Conservation (phyloP, 2,888 invertebrate genomes). For the Venusia cambrica region DNA sequence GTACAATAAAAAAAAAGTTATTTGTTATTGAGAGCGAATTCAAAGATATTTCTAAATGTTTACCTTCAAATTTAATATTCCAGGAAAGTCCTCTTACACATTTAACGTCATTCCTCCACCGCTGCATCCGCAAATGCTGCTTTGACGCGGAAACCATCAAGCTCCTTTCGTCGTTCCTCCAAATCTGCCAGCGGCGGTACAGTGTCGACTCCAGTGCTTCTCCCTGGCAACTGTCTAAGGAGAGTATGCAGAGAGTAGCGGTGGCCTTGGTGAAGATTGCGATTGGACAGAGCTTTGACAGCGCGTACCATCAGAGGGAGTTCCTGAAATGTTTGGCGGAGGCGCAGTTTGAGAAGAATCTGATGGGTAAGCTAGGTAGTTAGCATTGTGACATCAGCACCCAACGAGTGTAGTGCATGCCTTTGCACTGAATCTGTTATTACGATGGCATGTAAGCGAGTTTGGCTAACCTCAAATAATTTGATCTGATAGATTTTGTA, state of each 20-base stretch:
- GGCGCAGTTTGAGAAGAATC: conserved; percentile 79
- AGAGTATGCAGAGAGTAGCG: conserved; percentile 78
- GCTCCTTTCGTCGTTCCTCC: conserved; percentile 55
- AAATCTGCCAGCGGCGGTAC: conserved; percentile 61
- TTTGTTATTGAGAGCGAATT: too few species aligned
- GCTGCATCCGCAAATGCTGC: conserved; percentile 67
- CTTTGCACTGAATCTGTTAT: too few species aligned
- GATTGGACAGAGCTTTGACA: conserved; percentile 82
- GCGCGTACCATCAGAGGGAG: conserved; percentile 82
- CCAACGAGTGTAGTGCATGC: too few species aligned
- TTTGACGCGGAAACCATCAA: conserved; percentile 69
- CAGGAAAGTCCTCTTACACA: conserved; percentile 84
- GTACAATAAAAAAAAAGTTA: too few species aligned
- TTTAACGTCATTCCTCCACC: conserved; percentile 81
- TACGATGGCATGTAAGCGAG: too few species aligned
- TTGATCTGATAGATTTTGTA: too few species aligned
- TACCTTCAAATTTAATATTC: too few species aligned
- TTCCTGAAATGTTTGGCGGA: conserved; percentile 82
- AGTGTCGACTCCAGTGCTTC: conserved; percentile 52
- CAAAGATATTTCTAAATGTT: too few species aligned
- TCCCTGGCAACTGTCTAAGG: conserved; percentile 69
- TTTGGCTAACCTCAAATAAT: too few species aligned
- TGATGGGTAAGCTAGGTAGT: conserved; percentile 71
- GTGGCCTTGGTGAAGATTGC: conserved; percentile 82
- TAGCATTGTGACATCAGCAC: too few species aligned